Base-by-base conservation (phyloP, 2,888 invertebrate genomes). In the Orchestes rusci region DNA sequence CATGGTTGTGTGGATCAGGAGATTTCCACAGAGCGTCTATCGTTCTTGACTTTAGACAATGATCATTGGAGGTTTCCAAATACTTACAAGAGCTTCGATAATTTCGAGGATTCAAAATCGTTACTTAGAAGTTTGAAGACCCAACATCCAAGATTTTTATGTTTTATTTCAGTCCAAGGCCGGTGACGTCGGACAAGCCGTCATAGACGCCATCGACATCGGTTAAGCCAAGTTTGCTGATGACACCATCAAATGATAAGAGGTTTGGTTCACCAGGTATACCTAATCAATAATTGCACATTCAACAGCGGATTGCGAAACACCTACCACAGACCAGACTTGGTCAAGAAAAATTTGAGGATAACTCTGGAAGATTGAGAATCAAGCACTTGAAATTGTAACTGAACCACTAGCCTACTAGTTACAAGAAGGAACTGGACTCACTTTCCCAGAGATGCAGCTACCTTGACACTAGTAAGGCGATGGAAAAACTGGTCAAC, bases 231-330 rank as follows among this genome's bases (percentile, higher is more conserved):
- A 56, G 50, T 18, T 56, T n/a, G 40, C 20, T 3, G 58, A 58
- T 39, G 56, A 55, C 15, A 53, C 52, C 3, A 74, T 87, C 1
- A 82, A 77, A 55, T 73, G 87, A 10, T 78, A 80, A 57, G 79
- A 82, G 15, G 64, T 87, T 0, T 86, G 84, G 63, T 72, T 86
- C 50, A 57, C 57, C 39, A 35, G 36, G 43, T 47, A 39, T 10
- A 16, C 10, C n/a, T n/a, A n/a, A n/a, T n/a, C n/a, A n/a, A n/a
- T n/a, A n/a, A n/a, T n/a, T n/a, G n/a, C n/a, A n/a, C n/a, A n/a
- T n/a, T n/a, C n/a, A 29, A 43, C 28, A 84, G 84, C 37, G 87
- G 91, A 75, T 66, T 90, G 2, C 93, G 93, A 92, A 90, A 92
- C 70, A 90, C 88, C 0, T 88, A 79, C 67, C 94, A 95, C 64